phyloP scores from a whole-genome alignment of 2,113 vertebrate genomes.

The Lycaon pictus region DNA sequence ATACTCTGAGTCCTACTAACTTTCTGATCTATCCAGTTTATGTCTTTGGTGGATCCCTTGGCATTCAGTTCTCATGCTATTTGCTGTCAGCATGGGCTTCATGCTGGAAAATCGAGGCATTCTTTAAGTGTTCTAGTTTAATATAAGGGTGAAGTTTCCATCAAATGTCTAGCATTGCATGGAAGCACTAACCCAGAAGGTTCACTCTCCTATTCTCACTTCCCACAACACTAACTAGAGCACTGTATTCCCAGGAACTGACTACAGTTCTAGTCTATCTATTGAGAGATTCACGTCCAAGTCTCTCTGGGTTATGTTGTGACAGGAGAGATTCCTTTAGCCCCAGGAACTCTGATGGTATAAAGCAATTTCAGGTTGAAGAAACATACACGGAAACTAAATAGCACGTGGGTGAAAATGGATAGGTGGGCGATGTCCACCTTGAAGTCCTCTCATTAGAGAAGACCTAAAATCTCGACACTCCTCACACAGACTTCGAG shows the following conservation, averaged over 20 bases:
- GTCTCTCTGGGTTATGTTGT: background rate
- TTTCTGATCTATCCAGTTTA: background rate
- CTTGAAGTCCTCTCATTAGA: background rate
- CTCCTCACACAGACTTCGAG: background rate
- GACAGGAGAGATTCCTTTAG: background rate
- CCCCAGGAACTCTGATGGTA: background rate
- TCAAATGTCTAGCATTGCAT: background rate
- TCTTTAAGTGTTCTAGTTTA: background rate
- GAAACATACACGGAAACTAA: constrained; percentile 21
- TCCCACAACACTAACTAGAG: background rate
- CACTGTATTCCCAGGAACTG: background rate
- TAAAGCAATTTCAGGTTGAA: constrained; percentile 19
- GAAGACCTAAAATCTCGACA: background rate
- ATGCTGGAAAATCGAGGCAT: background rate
- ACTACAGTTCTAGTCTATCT: background rate
- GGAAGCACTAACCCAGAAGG: background rate
- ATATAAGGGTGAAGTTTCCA: background rate
- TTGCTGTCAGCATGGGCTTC: background rate
- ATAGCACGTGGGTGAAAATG: background rate
- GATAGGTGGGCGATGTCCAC: background rate
- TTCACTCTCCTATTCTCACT: background rate
- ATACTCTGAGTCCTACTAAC: background rate
- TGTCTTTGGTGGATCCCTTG: background rate
- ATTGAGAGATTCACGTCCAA: background rate
- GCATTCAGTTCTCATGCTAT: background rate